A percentile compares a stretch with the other conserved stretches of the same genome.
These are phyloP conservation scores for Stictonetta naevosa DNA, from an alignment of 2,113 vertebrate genomes.

Conservation along the genomic window DNA sequence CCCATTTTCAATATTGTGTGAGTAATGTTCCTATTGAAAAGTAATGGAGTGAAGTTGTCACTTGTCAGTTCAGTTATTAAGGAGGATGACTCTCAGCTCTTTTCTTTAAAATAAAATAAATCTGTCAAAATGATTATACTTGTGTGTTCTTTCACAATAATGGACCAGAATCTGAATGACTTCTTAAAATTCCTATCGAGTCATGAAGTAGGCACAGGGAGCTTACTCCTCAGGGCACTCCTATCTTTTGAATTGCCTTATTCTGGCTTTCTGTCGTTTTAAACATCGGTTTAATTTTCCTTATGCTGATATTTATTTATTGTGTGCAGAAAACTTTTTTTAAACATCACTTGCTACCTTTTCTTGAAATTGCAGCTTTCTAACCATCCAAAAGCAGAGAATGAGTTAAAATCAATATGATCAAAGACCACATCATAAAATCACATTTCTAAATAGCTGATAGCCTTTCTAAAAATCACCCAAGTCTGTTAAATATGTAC, in stretches of 20 bases:
- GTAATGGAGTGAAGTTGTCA: slow-evolving; percentile 85
- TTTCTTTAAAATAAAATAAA: slow-evolving; percentile 79
- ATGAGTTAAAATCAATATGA: background rate
- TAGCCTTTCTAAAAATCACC: background rate
- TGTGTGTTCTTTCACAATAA: slow-evolving; percentile 4
- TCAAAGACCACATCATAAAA: background rate
- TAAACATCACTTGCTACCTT: background rate
- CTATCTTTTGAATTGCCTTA: too few species aligned
- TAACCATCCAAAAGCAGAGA: background rate
- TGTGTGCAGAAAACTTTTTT: background rate
- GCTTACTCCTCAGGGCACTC: background rate
- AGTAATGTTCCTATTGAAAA: slow-evolving; percentile 84
- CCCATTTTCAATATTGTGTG: slow-evolving; percentile 76
- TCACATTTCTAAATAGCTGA: background rate
- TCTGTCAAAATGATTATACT: slow-evolving; percentile 66
- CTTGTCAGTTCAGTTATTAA: slow-evolving; percentile 83
- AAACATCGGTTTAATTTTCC: background rate
- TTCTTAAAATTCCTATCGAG: background rate
- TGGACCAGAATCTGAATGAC: background rate
- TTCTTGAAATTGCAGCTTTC: background rate
- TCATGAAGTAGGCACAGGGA: background rate
- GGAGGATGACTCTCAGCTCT: slow-evolving; percentile 79
- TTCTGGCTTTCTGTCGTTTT: background rate
- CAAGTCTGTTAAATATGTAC: background rate
- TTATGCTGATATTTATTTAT: background rate